Conservation (phyloP, 2,113 vertebrate genomes). For the Sturnus vulgaris region DNA sequence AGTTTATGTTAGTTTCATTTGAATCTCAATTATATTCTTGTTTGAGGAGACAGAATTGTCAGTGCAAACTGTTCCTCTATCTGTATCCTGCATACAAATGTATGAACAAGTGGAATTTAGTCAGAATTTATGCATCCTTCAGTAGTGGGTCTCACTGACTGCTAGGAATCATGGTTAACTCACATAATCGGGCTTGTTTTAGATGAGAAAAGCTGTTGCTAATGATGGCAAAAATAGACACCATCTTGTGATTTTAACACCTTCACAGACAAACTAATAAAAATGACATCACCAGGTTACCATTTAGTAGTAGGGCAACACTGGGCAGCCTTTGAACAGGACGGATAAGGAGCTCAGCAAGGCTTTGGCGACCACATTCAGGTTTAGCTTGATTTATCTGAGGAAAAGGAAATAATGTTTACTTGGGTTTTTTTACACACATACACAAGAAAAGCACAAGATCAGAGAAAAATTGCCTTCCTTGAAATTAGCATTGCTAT, state of each 20-base stretch:
- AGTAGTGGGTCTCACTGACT: neutral
- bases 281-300: constrained; percentile 62
- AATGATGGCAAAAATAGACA: neutral
- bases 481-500: neutral
- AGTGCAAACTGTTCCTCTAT: neutral
- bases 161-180: neutral
- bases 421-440: too few relatives aligned
- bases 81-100: neutral
- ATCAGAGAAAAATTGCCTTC: neutral
- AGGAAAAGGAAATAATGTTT: neutral
- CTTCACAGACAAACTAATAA: neutral
- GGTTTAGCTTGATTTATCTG: constrained; percentile 97
- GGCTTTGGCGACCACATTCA: constrained; percentile 92
- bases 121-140: neutral
- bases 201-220: neutral
- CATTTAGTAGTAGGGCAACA: constrained; percentile 90
- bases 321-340: constrained; percentile 97
- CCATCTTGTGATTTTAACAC: neutral
- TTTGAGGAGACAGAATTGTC: neutral
- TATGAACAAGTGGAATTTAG: neutral
- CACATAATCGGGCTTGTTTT: neutral
- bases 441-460: neutral
- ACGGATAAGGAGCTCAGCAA: constrained; percentile 93
- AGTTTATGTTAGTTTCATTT: neutral
- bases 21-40: neutral